Percentiles rank a stretch among this genome's conserved stretches.
phyloP scores from a whole-genome alignment of 2,797 vertebrate genomes.

The Crax fasciolata region DNA sequence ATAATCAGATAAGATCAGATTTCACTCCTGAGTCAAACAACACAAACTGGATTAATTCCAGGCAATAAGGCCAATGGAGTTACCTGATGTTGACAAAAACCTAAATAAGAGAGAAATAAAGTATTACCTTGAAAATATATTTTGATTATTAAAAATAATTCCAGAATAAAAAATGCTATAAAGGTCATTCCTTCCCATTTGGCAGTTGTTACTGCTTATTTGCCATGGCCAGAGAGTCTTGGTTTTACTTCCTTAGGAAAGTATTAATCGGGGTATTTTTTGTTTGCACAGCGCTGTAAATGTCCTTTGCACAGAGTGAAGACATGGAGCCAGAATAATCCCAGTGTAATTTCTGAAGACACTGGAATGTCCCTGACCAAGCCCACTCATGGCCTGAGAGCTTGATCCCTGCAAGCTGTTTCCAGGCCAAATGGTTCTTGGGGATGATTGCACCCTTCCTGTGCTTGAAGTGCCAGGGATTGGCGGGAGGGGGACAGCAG shows the following conservation, averaged over 20 bases:
- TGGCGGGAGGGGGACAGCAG: background rate
- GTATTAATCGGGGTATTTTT: background rate
- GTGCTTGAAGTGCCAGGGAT: accelerated
- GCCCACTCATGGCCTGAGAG: background rate
- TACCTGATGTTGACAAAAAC: background rate
- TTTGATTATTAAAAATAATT: background rate
- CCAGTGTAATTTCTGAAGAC: background rate
- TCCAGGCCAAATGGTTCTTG: background rate
- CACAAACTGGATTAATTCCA: background rate
- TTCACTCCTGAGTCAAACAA: background rate
- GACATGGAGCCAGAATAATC: background rate
- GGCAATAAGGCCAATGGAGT: background rate
- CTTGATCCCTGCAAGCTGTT: background rate
- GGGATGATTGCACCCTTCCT: background rate
- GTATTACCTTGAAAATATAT: background rate
- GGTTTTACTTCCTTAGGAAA: background rate
- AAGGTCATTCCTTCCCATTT: background rate
- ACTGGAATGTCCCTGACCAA: background rate
- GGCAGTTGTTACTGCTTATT: background rate
- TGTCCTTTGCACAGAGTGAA: background rate
- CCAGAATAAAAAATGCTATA: background rate
- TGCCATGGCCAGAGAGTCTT: background rate
- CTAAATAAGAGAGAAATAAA: background rate
- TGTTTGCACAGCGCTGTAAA: background rate
- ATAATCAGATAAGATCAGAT: background rate